A percentile compares a stretch with the other conserved stretches of the same genome.
These are phyloP conservation scores for Chiloscyllium plagiosum DNA, from an alignment of 2,113 vertebrate genomes.

Conservation along the genomic window DNA sequence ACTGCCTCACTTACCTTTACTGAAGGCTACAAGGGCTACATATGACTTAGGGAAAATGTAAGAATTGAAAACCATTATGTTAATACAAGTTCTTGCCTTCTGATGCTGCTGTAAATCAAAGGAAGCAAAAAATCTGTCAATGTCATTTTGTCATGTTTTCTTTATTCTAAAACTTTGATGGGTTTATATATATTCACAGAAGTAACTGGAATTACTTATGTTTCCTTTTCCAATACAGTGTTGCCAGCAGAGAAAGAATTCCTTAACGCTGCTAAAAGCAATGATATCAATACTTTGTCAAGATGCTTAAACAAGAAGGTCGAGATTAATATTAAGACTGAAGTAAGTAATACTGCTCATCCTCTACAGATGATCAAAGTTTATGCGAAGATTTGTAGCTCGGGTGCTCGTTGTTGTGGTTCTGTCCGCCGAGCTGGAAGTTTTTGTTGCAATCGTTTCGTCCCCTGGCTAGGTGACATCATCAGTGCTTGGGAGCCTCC, in stretches of 20 bases:
- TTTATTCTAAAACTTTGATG: neutral
- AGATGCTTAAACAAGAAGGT: constrained; percentile 57
- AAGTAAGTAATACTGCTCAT: constrained; percentile 57
- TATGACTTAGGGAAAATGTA: neutral
- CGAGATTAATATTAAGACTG: constrained; percentile 69
- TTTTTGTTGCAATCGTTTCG: too few species aligned
- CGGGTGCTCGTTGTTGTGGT: too few species aligned
- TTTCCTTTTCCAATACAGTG: constrained; percentile 54
- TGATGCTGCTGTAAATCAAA: neutral
- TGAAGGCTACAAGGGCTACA: neutral
- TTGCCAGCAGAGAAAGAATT: constrained; percentile 70
- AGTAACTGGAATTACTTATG: constrained; percentile 28
- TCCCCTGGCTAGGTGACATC: too few species aligned
- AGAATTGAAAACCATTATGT: neutral
- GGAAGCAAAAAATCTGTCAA: neutral
- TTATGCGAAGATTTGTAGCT: too few species aligned
- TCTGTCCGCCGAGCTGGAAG: too few species aligned
- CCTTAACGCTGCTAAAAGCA: constrained; percentile 73
- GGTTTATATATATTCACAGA: neutral
- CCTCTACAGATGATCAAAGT: neutral
- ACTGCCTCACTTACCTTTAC: neutral
- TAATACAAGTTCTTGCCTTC: neutral
- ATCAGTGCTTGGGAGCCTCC: too few species aligned
- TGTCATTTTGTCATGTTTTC: neutral
- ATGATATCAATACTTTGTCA: constrained; percentile 71